Conservation (phyloP, 2,113 vertebrate genomes). For the Carassius carassius region DNA sequence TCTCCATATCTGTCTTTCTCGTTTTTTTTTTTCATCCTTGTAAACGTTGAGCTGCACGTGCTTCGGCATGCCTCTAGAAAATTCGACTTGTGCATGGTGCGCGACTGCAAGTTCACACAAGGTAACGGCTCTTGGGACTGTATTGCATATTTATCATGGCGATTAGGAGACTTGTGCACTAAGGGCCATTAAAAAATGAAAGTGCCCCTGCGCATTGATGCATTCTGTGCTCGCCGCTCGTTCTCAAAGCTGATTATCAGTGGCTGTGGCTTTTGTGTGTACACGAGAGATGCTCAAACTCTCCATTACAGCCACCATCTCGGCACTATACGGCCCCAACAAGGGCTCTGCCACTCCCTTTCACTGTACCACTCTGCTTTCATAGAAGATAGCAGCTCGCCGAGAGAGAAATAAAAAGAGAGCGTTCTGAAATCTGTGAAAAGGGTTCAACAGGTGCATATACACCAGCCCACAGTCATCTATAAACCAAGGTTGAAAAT, state of each 20-base stretch:
- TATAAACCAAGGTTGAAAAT: slow-evolving; percentile 44
- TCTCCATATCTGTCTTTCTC: slow-evolving; percentile 8
- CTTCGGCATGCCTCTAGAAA: neutral
- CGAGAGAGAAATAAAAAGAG: neutral
- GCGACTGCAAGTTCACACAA: neutral
- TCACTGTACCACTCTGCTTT: slow-evolving; percentile 24
- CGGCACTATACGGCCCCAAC: neutral
- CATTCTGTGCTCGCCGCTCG: neutral
- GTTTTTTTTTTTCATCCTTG: neutral
- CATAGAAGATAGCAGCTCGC: slow-evolving; percentile 6
- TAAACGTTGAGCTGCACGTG: slow-evolving; percentile 3
- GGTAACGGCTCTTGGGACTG: neutral
- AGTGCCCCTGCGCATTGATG: slow-evolving; percentile 24
- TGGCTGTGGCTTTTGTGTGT: slow-evolving; percentile 27
- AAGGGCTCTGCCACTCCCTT: slow-evolving; percentile 10
- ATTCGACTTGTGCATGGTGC: neutral
- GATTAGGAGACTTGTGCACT: slow-evolving; percentile 28
- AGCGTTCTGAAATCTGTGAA: slow-evolving; percentile 19
- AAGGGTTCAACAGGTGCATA: slow-evolving; percentile 4
- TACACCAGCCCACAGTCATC: slow-evolving; percentile 11
- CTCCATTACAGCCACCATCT: slow-evolving; percentile 11
- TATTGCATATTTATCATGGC: slow-evolving; percentile 43
- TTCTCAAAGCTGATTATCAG: slow-evolving; percentile 27
- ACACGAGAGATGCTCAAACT: slow-evolving; percentile 34
- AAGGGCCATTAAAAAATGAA: neutral